Evolutionary conservation across 2,113 vertebrate genomes (phyloP), one percentile per base, ranked within the genome.

Genomic region (Dermatemys mawii): DNA sequence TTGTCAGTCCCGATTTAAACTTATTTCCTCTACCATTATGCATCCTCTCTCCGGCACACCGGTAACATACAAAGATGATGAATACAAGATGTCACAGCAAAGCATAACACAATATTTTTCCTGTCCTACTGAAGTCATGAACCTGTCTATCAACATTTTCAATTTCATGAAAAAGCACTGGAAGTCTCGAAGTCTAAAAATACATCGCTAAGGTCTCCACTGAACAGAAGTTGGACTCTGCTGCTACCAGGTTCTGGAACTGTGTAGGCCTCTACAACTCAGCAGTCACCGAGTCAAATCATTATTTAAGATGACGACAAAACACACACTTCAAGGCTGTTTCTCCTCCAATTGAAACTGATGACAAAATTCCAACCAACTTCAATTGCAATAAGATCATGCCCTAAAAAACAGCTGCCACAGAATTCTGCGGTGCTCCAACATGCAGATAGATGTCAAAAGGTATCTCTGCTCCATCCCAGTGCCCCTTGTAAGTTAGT

Each of bases 1-100:
- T 84, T 80, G 24, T 80, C n/a, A 54, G 83, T 81, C 88, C 80
- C 92, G 88, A 93, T 93, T 95, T 92, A 93, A 93, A 73, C 89
- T 87, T n/a, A 90, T 88, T 88, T 81, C 63, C 3, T 76, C 78
- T 84, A 38, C 57, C 46, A 41, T 78, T 87, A 92, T 12, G 53
- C 78, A 57, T 78, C 73, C 53, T 50, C 54, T 84, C 83, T n/a
- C 26, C 55, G 67, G 50, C 35, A 81, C 46, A 78, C 0, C 24
- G 75, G 67, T 2, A 67, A 55, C 60, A 90, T n/a, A 93, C 26
- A 90, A 88, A 94, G 51, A 87, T 22, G 5, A 75, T 1, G 11
- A 90, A 90, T 54, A 38, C 10, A 83, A 90, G n/a, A 89, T 67
- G 82, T 11, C 49, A 6, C 29, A 6, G 4, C 1, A 81, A 97